Evolutionary conservation across 2,888 invertebrate genomes (phyloP), one percentile per base, ranked within the genome.

Genomic region (Aromia moschata): DNA sequence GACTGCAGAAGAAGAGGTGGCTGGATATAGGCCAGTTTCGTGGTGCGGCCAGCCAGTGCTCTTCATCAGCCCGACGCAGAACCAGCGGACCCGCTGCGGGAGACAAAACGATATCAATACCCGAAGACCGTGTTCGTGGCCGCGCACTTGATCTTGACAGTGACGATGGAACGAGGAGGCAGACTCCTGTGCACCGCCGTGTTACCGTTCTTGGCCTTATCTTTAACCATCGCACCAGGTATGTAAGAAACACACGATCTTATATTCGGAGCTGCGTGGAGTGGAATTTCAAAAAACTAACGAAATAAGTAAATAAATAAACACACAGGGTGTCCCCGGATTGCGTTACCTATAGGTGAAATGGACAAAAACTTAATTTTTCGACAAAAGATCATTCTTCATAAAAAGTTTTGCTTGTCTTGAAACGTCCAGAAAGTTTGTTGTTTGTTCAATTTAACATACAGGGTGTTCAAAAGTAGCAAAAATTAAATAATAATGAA

Each of bases 1-100:
- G 30, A 33, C 20, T 37, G 49, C 49, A 49, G 70, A 68, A 73
- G 74, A 74, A 73, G 74, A 74, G 72, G 71, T 70, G 70, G 66
- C 59, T 67, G 68, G 71, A 77, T 76, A 74, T 77, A 76, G 77
- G 77, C 74, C 76, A 77, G 77, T 74, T 71, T 73, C 74, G 72
- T 68, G 69, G 58, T 37, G 53, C 40, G 31, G 16, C 33, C 12
- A 33, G 47, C 51, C 56, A 60, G 60, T 60, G 36, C 30, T 56
- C 51, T 33, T 52, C 44, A n/a, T n/a, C n/a, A 17, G 20, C 55
- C 47, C 36, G 40, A 47, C 51, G 36, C 44, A 53, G 58, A 54
- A 44, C 31, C 44, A 45, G 37, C 30, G 12, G 54, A 44, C 37
- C n/a, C 25, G 52, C 41, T 41, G 20, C 30, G 30, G 52, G 25